Evolutionary conservation across 2,797 vertebrate species (phyloP).

Genomic region (Chaenodraco wilsoni): DNA sequence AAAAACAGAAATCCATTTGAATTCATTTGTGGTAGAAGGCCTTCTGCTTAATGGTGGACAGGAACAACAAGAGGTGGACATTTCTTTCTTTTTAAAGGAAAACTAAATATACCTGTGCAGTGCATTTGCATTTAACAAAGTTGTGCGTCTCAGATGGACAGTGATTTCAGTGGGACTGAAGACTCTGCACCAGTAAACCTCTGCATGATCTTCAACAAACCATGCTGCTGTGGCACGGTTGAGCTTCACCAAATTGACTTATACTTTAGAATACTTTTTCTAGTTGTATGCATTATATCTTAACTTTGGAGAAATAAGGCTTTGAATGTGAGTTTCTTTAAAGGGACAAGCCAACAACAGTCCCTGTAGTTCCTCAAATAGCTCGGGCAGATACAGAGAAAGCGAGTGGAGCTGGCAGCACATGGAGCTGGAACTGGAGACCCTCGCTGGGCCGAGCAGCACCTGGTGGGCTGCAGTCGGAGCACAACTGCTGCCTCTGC

Average conservation of each 20-base stretch:
- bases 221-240: neutral
- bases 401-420: conserved; percentile 36
- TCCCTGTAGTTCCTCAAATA: conserved; percentile 70
- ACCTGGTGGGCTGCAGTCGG: conserved; percentile 43
- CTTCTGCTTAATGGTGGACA: neutral
- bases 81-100: neutral
- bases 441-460: conserved; percentile 30
- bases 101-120: neutral
- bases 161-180: neutral
- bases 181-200: neutral
- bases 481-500: conserved; percentile 46
- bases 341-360: conserved; percentile 14
- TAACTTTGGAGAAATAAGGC: conserved; percentile 10
- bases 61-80: neutral
- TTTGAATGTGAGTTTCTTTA: neutral
- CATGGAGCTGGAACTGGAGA: conserved; percentile 66
- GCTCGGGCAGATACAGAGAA: conserved; percentile 39
- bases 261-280: neutral
- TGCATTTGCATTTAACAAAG: neutral
- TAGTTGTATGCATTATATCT: neutral
- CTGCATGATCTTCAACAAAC: neutral
- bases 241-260: neutral
- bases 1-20: too few species aligned
- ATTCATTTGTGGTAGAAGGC: neutral
- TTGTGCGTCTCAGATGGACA: neutral